Conservation (phyloP, 2,888 invertebrate species). For the Nasonovia ribisnigri region DNA sequence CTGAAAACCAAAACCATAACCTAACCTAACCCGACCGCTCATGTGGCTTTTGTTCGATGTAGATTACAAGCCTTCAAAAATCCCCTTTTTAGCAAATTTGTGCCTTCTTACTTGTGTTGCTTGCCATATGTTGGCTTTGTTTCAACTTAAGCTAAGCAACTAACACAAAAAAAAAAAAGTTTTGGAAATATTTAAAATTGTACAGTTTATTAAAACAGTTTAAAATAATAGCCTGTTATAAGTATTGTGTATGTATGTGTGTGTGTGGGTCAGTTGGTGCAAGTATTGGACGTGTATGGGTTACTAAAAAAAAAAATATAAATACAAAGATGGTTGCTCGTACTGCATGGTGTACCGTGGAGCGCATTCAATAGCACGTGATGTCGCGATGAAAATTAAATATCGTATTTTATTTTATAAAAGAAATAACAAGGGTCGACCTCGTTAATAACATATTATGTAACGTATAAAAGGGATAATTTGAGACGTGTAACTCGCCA, state of each 20-base stretch:
- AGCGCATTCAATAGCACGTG: not conserved
- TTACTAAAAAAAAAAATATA: not conserved
- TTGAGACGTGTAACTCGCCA: not conserved
- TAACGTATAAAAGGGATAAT: not conserved
- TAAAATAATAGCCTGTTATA: not conserved
- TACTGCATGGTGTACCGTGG: not conserved
- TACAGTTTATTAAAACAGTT: not conserved
- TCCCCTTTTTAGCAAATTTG: too few relatives aligned
- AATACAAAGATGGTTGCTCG: not conserved
- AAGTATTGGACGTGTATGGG: not conserved
- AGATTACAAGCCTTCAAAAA: not conserved
- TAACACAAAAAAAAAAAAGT: not conserved
- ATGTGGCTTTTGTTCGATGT: not conserved
- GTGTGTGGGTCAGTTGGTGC: not conserved
- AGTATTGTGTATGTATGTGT: not conserved
- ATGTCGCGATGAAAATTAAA: not conserved
- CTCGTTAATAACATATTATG: not conserved
- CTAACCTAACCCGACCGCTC: not conserved
- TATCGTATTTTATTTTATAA: not conserved
- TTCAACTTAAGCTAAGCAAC: not conserved
- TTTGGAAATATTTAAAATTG: not conserved
- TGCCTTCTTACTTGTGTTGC: too few relatives aligned
- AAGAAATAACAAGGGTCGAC: not conserved
- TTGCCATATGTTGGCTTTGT: not conserved
- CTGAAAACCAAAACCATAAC: too few relatives aligned